phyloP scores from a whole-genome alignment of 1,140 invertebrate species.

The Diorhabda carinulata region DNA sequence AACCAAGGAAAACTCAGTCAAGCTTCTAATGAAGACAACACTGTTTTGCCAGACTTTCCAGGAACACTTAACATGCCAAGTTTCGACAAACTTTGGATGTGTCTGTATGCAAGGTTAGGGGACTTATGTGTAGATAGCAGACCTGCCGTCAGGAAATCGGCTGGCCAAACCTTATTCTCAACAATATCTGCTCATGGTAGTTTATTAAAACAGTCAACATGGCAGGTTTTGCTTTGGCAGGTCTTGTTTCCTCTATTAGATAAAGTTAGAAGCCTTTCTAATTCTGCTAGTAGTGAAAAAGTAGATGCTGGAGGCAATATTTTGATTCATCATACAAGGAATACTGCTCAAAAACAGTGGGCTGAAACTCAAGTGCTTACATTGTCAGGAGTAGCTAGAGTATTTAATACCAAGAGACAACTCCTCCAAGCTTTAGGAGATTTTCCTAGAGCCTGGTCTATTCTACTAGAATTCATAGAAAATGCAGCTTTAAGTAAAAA shows the following conservation, averaged over 20 bases:
- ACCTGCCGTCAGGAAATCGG: slow-evolving; percentile 95
- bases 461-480: slow-evolving; percentile 91
- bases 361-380: slow-evolving; percentile 87
- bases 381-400: slow-evolving; percentile 60
- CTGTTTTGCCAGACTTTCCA: slow-evolving; percentile 78
- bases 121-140: slow-evolving; percentile 93
- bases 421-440: slow-evolving; percentile 81
- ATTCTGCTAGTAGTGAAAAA: slow-evolving; percentile 89
- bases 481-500: slow-evolving; percentile 86
- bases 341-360: slow-evolving; percentile 99
- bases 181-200: slow-evolving; percentile 94
- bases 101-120: slow-evolving; percentile 82
- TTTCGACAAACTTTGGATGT: slow-evolving; percentile 95
- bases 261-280: slow-evolving; percentile 85
- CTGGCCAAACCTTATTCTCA: slow-evolving; percentile 96
- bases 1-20: slow-evolving; percentile 83
- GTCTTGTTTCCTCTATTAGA: slow-evolving; percentile 95
- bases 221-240: slow-evolving; percentile 86
- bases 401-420: slow-evolving; percentile 86
- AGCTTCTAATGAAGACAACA: slow-evolving; percentile 64
- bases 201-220: slow-evolving; percentile 79
- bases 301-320: slow-evolving; percentile 91
- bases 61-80: slow-evolving; percentile 79
- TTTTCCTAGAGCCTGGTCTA: slow-evolving; percentile 88
- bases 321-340: slow-evolving; percentile 96